Evolutionary conservation across 2,888 invertebrate species (phyloP).

Genomic region (Allophyes oxyacanthae): DNA sequence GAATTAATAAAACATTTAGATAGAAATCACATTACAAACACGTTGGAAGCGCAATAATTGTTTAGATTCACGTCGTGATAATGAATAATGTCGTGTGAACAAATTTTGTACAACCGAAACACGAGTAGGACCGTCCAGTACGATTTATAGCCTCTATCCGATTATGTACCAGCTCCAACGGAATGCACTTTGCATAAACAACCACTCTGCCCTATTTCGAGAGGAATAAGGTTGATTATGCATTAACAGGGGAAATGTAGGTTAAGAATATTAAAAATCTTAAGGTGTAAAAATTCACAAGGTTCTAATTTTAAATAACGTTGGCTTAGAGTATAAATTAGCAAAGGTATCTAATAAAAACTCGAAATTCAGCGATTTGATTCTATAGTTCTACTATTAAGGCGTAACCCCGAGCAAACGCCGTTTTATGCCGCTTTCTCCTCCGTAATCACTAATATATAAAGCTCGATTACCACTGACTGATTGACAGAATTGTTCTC

Average conservation of each 20-base stretch:
- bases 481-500: too few species aligned
- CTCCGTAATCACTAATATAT: too few species aligned
- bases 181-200: constrained; percentile 68
- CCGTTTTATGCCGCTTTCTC: too few species aligned
- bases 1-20: constrained; percentile 47
- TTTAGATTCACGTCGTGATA: constrained; percentile 67
- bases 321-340: constrained; percentile 50
- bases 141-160: constrained; percentile 74
- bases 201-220: constrained; percentile 15
- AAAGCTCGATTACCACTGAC: too few species aligned
- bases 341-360: constrained; percentile 36
- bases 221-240: constrained; percentile 21
- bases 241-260: constrained; percentile 36
- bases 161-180: constrained; percentile 64
- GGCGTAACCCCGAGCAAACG: too few species aligned
- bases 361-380: constrained; percentile 16
- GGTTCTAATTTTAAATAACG: constrained; percentile 57
- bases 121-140: constrained; percentile 59
- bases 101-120: constrained; percentile 68
- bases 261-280: constrained; percentile 61
- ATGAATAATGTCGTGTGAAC: constrained; percentile 76
- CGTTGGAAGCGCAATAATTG: constrained; percentile 60
- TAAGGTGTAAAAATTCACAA: constrained; percentile 54
- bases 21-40: constrained; percentile 46
- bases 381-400: too few species aligned